phyloP scores from a whole-genome alignment of 64 coral and sea anemone species.

The Montipora foliosa region DNA sequence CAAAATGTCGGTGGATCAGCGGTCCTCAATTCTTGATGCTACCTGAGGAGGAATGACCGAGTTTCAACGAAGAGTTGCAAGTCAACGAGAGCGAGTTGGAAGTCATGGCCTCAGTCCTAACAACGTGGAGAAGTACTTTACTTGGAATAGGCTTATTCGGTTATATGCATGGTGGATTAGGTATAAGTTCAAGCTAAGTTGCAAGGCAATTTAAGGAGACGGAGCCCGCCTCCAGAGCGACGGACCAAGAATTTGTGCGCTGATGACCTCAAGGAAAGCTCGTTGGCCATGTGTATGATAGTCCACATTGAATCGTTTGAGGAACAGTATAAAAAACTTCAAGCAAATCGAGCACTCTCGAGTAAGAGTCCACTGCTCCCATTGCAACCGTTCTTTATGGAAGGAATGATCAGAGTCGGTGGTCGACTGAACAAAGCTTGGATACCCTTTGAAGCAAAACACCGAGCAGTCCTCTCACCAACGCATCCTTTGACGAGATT shows the following conservation, averaged over 20 bases:
- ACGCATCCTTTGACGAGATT: not conserved
- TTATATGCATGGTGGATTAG: not conserved
- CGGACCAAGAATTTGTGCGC: not conserved
- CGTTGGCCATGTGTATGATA: not conserved
- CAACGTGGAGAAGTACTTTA: not conserved
- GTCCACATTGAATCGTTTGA: not conserved
- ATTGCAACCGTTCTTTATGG: not conserved
- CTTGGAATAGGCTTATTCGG: not conserved
- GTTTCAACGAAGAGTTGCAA: too few relatives aligned
- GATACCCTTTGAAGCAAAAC: conserved; percentile 12
- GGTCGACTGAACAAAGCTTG: not conserved
- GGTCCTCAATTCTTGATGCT: not conserved
- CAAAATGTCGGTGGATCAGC: conserved; percentile 13
- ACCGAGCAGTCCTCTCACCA: not conserved
- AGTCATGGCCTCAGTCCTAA: not conserved
- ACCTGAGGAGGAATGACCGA: not conserved
- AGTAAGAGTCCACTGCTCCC: not conserved
- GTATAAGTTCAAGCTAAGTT: not conserved
- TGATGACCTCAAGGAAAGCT: not conserved
- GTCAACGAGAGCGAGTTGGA: too few relatives aligned
- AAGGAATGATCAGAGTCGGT: not conserved
- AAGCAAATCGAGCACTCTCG: not conserved
- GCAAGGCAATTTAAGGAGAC: not conserved
- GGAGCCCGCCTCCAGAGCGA: not conserved
- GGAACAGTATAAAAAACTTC: not conserved